Base-by-base conservation (phyloP, 2,113 vertebrate genomes). In the Conger conger region DNA sequence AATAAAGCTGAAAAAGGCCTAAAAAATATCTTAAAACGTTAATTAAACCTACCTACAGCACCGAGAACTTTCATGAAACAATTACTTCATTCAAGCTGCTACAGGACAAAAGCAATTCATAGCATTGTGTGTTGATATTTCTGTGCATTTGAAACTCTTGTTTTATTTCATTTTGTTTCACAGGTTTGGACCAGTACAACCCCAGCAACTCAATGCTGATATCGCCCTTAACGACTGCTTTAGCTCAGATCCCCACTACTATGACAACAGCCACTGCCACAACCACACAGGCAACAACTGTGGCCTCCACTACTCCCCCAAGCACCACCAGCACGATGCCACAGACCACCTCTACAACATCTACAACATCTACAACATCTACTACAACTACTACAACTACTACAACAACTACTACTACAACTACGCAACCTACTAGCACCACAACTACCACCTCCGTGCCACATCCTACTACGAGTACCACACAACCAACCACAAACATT, bases 171-270 rank as follows among this genome's bases (percentile, higher is more conserved):
- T 81, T 87, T 18, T 90, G n/a, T 76, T 89, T 0, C 50, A 30
- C 86, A 95, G 95, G 94, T 50, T 76, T 91, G 82, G 91, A 90
- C 85, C 92, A 93, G 9, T 73, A 73, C 68, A 73, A 73, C 68
- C 68, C 68, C 68, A 73, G 68, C 68, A 73, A 73, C 23, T 27
- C 36, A 40, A 38, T 35, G 15, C 16, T 35, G 15, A 2, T 40
- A 3, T 37, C 36, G 7, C 35, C 35, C 18, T 4, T 79, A 18
- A 40, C 68, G 27, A 33, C 68, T 13, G 27, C n/a, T 1, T 33
- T 73, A 73, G 27, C 27, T 37, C 6, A 20, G 8, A 37, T 11
- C 17, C 36, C 77, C 91, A 92, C 93, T 13, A 89, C 92, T 11
- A 37, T 36, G 78, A 53, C n/a, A 53, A 18, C 77, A 80, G 57